Evolutionary conservation across 2,797 vertebrate genomes (phyloP), one percentile per base, ranked within the genome.

Genomic region (Hoplostethus atlanticus): DNA sequence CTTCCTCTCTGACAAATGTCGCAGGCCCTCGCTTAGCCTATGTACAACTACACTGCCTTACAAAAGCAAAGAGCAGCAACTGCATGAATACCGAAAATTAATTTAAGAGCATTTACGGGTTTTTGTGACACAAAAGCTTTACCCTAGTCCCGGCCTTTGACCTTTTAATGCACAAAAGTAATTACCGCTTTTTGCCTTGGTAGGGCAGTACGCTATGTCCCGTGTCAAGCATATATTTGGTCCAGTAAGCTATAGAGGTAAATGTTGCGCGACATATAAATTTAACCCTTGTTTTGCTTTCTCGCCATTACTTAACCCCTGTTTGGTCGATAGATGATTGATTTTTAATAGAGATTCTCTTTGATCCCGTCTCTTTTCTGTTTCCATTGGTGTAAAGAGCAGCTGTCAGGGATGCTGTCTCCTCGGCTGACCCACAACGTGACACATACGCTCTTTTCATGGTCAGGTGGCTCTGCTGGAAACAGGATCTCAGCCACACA

Each of bases 401-500:
- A 91, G 86, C 81, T 90, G 71, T 87, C 78, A 89, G 80, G 74
- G 80, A 75, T 71, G 73, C 79, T 71, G 68, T 65, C 80, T 80
- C 70, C 81, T 80, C 77, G 69, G 76, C 64, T 77, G 70, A 63
- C 51, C 79, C 55, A 64, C 77, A 88, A 82, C 79, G 79, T 90
- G 82, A 92, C 90, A 90, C 87, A 89, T 56, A 81, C 79, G 75
- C 89, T 89, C 87, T 92, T 89, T 93, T 93, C 89, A 87, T 92
- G 87, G 89, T 94, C 89, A 91, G 92, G 87, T 91, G 91, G 86
- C 90, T 91, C 77, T 9, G 30, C 68, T 85, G 88, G 93, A 93
- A 95, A 93, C 91, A 76, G 84, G 89, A 92, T 94, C 91, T 93
- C 86, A 75, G 86, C 85, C 88, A 84, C 86, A 85, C 84, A 91